These are phyloP conservation scores for Hydrolagus affinis DNA, from an alignment of 2,113 vertebrate species.

Conservation along the genomic window DNA sequence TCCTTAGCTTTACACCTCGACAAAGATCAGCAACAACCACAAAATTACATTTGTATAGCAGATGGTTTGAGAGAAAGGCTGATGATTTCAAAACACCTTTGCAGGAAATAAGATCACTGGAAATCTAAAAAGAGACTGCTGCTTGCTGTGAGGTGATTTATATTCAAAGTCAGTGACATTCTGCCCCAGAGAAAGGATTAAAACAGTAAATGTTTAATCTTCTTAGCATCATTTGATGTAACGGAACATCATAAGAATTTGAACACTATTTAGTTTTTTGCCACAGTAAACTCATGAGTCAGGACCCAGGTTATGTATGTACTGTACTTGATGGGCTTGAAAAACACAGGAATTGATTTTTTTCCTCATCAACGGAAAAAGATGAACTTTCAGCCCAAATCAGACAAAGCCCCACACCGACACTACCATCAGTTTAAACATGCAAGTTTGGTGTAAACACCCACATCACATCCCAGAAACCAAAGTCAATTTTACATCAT, in stretches of 20 bases:
- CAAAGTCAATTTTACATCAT: too few species aligned
- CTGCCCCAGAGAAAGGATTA: not conserved
- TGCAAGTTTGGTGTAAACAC: not conserved
- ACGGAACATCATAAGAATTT: not conserved
- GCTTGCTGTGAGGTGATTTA: not conserved
- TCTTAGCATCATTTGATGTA: not conserved
- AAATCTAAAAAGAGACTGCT: not conserved
- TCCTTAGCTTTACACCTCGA: not conserved
- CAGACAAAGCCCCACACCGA: not conserved
- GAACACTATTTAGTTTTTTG: not conserved
- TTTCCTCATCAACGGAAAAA: not conserved
- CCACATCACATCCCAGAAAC: too few species aligned
- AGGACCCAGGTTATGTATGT: not conserved
- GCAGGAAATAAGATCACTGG: not conserved
- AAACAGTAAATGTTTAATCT: not conserved
- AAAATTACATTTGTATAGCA: too few species aligned
- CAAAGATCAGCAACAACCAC: not conserved
- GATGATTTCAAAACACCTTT: too few species aligned
- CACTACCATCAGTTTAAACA: not conserved
- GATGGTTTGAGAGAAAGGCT: not conserved
- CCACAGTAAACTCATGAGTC: conserved; percentile 13
- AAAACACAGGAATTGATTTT: not conserved
- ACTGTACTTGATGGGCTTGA: not conserved
- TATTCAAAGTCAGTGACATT: conserved; percentile 1
- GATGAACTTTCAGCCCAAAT: not conserved